Evolutionary conservation across 2,888 invertebrate genomes (phyloP).

Genomic region (Monoplex corrugatus): DNA sequence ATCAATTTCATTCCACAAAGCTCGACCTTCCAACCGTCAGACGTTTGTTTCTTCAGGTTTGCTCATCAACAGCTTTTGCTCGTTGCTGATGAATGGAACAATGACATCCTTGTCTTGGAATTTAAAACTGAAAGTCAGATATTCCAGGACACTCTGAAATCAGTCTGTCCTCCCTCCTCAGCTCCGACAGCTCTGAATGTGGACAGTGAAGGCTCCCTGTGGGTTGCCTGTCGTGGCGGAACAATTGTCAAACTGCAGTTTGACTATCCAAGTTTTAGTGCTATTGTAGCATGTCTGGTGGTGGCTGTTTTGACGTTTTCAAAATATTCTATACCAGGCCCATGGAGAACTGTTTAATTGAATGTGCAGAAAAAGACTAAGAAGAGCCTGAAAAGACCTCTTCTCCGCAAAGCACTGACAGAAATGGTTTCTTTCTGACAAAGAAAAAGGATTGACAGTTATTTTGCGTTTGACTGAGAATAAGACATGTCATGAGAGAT

Average conservation of each 20-base stretch:
- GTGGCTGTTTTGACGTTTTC: no score
- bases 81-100: not conserved
- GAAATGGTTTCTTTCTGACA: no score
- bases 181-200: not conserved
- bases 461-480: no score
- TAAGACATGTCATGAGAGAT: no score
- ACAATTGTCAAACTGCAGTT: not conserved
- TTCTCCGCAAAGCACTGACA: no score
- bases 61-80: not conserved
- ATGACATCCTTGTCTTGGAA: not conserved
- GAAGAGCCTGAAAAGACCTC: no score
- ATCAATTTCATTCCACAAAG: not conserved
- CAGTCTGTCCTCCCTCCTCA: not conserved
- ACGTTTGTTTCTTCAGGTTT: not conserved
- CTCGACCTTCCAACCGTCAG: not conserved
- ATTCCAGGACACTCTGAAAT: not conserved
- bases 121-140: not conserved
- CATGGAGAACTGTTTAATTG: no score
- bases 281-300: no score
- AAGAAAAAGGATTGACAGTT: no score
- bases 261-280: not conserved
- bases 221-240: not conserved
- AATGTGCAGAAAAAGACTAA: no score
- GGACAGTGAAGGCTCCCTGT: not conserved
- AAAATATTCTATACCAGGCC: no score